Evolutionary conservation across 2,888 invertebrate genomes (phyloP).

Genomic region (Dryobota labecula): DNA sequence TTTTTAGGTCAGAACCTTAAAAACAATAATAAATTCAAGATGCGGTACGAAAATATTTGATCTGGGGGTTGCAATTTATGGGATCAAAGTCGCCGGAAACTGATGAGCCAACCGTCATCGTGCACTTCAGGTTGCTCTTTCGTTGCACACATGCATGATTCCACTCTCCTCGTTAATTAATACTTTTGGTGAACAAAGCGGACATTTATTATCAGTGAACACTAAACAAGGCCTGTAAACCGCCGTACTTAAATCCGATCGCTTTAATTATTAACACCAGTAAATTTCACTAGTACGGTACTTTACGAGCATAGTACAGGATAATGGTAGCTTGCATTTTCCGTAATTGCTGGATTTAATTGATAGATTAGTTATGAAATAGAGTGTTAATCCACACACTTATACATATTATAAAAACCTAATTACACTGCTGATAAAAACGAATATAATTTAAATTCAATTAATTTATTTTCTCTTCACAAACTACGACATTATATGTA

Average conservation of each 20-base stretch:
- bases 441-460: no score
- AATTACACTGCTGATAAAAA: not conserved
- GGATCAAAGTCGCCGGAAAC: not conserved
- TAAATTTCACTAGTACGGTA: constrained; percentile 48
- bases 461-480: no score
- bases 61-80: not conserved
- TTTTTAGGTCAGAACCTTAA: not conserved
- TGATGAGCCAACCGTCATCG: no score
- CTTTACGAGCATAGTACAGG: constrained; percentile 39
- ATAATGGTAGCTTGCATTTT: constrained; percentile 40
- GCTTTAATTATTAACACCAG: constrained; percentile 48
- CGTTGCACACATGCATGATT: not conserved
- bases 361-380: constrained; percentile 9
- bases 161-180: not conserved
- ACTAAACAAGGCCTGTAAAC: constrained; percentile 28
- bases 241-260: constrained; percentile 39
- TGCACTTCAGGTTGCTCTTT: not conserved
- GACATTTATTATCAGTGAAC: constrained; percentile 19
- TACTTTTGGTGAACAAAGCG: constrained; percentile 2
- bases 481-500: no score
- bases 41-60: not conserved
- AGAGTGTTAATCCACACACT: constrained; percentile 3
- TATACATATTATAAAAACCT: not conserved
- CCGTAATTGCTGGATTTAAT: constrained; percentile 38
- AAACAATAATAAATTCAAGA: not conserved